Percentiles rank a stretch among this genome's conserved stretches.
Evolutionary conservation across 2,888 invertebrate species (phyloP).

Genomic region (Dorcus hopei): DNA sequence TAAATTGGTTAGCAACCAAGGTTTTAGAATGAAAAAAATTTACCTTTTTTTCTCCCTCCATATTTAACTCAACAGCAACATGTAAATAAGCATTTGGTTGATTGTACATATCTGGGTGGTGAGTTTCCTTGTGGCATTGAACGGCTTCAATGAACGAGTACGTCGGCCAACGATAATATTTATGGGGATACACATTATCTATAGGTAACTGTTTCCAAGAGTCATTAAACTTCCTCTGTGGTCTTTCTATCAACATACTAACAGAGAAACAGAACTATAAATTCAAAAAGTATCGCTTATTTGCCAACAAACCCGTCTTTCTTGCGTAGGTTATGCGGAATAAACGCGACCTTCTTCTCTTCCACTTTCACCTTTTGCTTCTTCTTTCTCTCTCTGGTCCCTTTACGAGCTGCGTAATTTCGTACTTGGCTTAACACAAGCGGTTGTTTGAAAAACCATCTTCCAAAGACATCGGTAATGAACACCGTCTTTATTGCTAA

Average conservation of each 20-base stretch:
- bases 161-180: constrained; percentile 57
- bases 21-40: no score
- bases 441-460: no score
- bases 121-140: constrained; percentile 72
- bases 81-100: constrained; percentile 67
- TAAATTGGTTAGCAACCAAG: no score
- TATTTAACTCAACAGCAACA: constrained; percentile 74
- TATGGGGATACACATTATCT: constrained; percentile 64
- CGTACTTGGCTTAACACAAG: constrained; percentile 23
- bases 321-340: constrained; percentile 66
- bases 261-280: constrained; percentile 10
- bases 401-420: constrained; percentile 75
- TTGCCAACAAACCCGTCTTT: constrained; percentile 43
- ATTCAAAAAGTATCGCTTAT: not conserved
- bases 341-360: constrained; percentile 71
- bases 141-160: constrained; percentile 76
- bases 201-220: constrained; percentile 53
- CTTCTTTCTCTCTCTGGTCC: constrained; percentile 72
- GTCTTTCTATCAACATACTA: constrained; percentile 48
- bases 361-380: constrained; percentile 66
- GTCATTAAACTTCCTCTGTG: constrained; percentile 60
- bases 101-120: constrained; percentile 81
- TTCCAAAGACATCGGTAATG: no score
- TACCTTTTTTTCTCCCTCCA: constrained; percentile 69
- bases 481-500: no score